Base-by-base conservation (phyloP, 1,140 invertebrate species). In the Eurosta solidaginis region DNA sequence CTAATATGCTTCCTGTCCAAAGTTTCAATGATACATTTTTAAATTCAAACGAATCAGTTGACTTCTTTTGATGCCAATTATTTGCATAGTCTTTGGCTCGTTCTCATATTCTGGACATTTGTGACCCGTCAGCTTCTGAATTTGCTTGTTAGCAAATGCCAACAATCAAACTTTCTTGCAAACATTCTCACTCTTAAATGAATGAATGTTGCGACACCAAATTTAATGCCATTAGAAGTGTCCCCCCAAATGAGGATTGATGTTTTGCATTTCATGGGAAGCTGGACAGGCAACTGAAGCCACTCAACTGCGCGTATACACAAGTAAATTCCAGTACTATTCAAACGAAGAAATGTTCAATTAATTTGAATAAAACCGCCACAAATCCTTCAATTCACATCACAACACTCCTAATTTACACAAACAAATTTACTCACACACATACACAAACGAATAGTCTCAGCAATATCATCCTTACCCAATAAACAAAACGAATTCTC, bases 351-450 rank as follows among this genome's bases (percentile, higher is more conserved):
- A 68, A 68, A 68, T 68, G 59, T 68, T 68, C 59, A 68, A 68
- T 68, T 68, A 68, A 68, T 68, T 68, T 68, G 59, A 68, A 68
- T 68, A 68, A 68, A n/a, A 68, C 59, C 59, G 59, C 59, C 59
- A 68, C 59, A 68, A 40, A 68, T 68, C 59, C 59, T 68, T 68
- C 59, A 68, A 68, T 40, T 29, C n/a, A n/a, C 59, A 40, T 22
- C 59, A 68, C 59, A 68, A 40, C 59, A 68, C 59, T 68, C 59
- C 59, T 68, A 52, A 52, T n/a, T n/a, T n/a, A n/a, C n/a, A n/a
- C 59, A 68, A 29, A 63, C 59, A 20, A 20, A 6, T 7, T 10
- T 17, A 22, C 49, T 22, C 49, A 14, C 49, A 22, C 49, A 6
- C 49, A 52, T 22, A 25, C 49, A 25, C 49, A 68, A 7, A 40